Evolutionary conservation across 2,888 invertebrate genomes (phyloP), one percentile per base, ranked within the genome.

Genomic region (Caenorhabditis imperialis): DNA sequence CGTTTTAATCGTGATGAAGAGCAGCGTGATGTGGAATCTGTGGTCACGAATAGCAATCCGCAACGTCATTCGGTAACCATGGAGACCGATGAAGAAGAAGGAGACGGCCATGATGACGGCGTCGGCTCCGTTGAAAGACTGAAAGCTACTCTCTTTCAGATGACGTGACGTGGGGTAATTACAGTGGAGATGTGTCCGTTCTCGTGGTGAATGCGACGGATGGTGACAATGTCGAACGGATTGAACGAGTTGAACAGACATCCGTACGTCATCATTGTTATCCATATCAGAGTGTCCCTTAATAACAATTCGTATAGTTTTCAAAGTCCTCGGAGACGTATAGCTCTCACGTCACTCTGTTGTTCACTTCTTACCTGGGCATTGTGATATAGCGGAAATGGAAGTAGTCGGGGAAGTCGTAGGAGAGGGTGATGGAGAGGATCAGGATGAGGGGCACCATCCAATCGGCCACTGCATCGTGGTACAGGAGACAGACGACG

Each of bases 41-140:
- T 65, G 55, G 42, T 65, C 65, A 14, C 50, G 55, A 33, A 65
- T 50, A 1, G 65, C 65, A 7, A 33, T 65, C 18, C 48, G 14
- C 16, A 55, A 55, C 10, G 65, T 50, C 65, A 65, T 65, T 20
- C 65, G 65, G 65, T 65, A 65, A 25, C 65, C 65, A 55, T 65
- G 65, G 55, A 65, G 48, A 65, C 55, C 22, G 8, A 55, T 48
- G 65, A 65, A 42, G 35, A 55, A n/a, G n/a, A 65, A 12, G 10
- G 65, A 65, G 35, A 65, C 30, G 18, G 33, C 33, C n/a, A 65
- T 45, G n/a, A 65, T 38, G 18, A 55, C 22, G 10, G 42, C 65
- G 30, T 65, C 65, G 25, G 50, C 18, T 22, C 55, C 27, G 35
- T 65, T 65, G 55, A 65, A 65, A 8, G 65, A 65, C 65, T 65